Evolutionary conservation across 2,888 invertebrate genomes (phyloP).

Genomic region (Caenorhabditis parvicauda): DNA sequence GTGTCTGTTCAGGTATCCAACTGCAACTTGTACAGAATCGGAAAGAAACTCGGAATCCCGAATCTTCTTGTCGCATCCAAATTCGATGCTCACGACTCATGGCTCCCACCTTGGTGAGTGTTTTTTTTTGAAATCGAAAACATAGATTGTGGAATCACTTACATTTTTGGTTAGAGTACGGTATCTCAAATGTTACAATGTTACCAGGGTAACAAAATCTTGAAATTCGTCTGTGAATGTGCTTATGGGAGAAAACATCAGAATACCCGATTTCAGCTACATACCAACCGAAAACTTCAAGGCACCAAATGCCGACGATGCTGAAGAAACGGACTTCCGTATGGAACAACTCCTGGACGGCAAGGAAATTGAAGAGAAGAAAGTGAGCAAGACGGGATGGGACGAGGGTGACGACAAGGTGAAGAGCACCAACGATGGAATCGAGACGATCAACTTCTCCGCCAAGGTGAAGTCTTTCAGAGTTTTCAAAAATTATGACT

Average conservation of each 20-base stretch:
- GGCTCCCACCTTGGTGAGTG: constrained; percentile 92
- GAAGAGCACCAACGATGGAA: constrained; percentile 33
- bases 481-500: not conserved
- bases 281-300: constrained; percentile 60
- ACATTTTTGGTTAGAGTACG: not conserved
- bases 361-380: constrained; percentile 16
- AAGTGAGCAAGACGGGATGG: constrained; percentile 39
- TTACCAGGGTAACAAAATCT: not conserved
- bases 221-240: not conserved
- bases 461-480: too few species aligned
- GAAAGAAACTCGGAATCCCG: constrained; percentile 79
- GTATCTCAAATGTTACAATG: not conserved
- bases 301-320: constrained; percentile 46
- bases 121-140: not conserved
- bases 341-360: constrained; percentile 44
- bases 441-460: constrained; percentile 42
- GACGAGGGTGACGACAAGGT: constrained; percentile 24
- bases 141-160: not conserved
- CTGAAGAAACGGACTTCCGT: constrained; percentile 41
- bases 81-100: constrained; percentile 98
- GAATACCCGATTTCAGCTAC: constrained; percentile 77
- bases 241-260: not conserved
- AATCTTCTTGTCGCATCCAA: constrained; percentile 96
- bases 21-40: constrained; percentile 89
- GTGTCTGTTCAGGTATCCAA: constrained; percentile 73